Base-by-base conservation (phyloP, 2,888 invertebrate genomes). In the Argyresthia goedartella region DNA sequence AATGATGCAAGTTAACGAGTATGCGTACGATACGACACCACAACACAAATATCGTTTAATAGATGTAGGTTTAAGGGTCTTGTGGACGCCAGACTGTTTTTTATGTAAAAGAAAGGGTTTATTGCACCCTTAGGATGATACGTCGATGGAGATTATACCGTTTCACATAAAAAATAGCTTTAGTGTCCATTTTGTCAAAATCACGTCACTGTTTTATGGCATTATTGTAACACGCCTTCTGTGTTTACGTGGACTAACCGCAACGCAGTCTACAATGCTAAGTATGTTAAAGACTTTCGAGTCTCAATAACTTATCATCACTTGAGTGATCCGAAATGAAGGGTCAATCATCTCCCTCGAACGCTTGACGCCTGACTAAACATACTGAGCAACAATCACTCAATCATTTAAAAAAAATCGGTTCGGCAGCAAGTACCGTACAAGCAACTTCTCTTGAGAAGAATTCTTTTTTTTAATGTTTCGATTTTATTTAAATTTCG, bases 181-280 rank as follows among this genome's bases (percentile, higher is more conserved):
- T 39, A 9, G 39, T n/a, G n/a, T 9, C 39, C 39, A 39, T 39
- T 44, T 14, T 15, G 44, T 44, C 13, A 44, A n/a, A 44, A 44
- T 44, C 44, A 44, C 44, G 44, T 44, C 44, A 44, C 14, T 15
- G 46, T 48, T 48, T 1, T 48, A 41, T 13, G 42, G 49, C 49
- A 49, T 42, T 48, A 52, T 48, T 52, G 35, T 41, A n/a, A 52
- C 48, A 48, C 52, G 34, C 47, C 35, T 52, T 52, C 48, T 52
- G 49, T 49, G 49, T 49, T 49, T 41, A 48, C 48, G 48, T 48
- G 35, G 36, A 36, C 36, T 48, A 36, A 46, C 11, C 1, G 15
- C 48, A 36, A 15, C 39, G n/a, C 39, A 9, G n/a, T n/a, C n/a
- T n/a, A 39, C n/a, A n/a, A 6, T 39, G 9, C 39, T 39, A 39